Conservation (phyloP, 2,888 invertebrate genomes). For the Protophormia terraenovae region DNA sequence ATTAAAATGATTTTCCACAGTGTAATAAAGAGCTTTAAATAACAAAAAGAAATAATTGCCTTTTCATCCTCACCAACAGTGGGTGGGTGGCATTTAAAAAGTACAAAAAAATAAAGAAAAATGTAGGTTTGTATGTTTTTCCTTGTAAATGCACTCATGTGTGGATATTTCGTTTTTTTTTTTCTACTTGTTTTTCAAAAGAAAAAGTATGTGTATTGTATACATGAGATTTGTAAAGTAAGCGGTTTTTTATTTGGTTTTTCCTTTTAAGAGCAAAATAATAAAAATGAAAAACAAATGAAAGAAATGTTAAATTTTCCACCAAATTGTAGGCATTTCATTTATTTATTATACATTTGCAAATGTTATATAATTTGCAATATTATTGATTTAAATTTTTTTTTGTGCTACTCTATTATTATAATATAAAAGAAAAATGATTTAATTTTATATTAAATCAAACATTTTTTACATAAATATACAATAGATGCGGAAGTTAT, state of each 20-base stretch:
- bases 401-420: background rate
- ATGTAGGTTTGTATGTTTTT: slow-evolving; percentile 46
- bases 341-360: slow-evolving; percentile 4
- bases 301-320: slow-evolving; percentile 32
- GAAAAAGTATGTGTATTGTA: slow-evolving; percentile 34
- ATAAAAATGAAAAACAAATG: slow-evolving; percentile 26
- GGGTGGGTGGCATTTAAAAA: slow-evolving; percentile 45
- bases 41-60: background rate
- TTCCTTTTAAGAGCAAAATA: slow-evolving; percentile 20
- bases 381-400: slow-evolving; percentile 11
- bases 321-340: background rate
- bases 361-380: slow-evolving; percentile 8
- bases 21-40: background rate
- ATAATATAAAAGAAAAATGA: background rate
- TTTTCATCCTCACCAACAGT: slow-evolving; percentile 4
- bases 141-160: slow-evolving; percentile 58
- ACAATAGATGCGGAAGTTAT: background rate
- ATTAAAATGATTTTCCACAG: background rate
- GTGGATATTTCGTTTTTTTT: slow-evolving; percentile 9
- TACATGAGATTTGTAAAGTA: slow-evolving; percentile 51
- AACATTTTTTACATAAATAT: background rate
- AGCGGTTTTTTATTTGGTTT: slow-evolving; percentile 39
- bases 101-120: slow-evolving; percentile 33
- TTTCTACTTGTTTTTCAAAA: background rate
- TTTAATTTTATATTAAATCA: background rate